These are phyloP conservation scores for Drosophila littoralis DNA, from an alignment of 1,140 invertebrate genomes.

Conservation along the genomic window DNA sequence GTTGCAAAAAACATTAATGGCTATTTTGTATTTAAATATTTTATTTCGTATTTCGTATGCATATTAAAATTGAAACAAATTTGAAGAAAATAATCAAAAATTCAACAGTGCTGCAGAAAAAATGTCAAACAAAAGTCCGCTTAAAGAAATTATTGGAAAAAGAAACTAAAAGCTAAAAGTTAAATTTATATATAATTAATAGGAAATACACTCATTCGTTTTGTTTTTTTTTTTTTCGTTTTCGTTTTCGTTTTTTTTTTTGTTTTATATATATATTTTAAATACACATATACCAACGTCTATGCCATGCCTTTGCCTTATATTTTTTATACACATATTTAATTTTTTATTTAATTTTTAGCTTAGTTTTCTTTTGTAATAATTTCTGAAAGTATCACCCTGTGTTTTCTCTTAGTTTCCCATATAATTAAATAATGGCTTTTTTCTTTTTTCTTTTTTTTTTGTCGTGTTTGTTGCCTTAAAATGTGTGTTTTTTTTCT, in stretches of 20 bases:
- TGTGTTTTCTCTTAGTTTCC: slow-evolving; percentile 82
- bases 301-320: slow-evolving; percentile 49
- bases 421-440: slow-evolving; percentile 46
- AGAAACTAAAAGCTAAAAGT: slow-evolving; percentile 28
- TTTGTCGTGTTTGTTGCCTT: slow-evolving; percentile 54
- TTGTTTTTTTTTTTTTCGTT: slow-evolving; percentile 38
- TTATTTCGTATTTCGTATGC: slow-evolving; percentile 63
- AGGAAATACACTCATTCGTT: slow-evolving; percentile 38
- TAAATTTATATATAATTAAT: slow-evolving; percentile 15
- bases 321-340: slow-evolving; percentile 44
- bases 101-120: slow-evolving; percentile 8
- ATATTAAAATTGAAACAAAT: slow-evolving; percentile 49
- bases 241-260: slow-evolving; percentile 3
- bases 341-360: slow-evolving; percentile 48
- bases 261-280: slow-evolving; percentile 33
- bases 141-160: slow-evolving; percentile 15
- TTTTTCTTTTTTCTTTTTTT: slow-evolving; percentile 55
- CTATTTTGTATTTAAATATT: slow-evolving; percentile 73
- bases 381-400: slow-evolving; percentile 84
- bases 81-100: slow-evolving; percentile 41
- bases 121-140: slow-evolving; percentile 24
- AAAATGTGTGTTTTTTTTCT: slow-evolving; percentile 47
- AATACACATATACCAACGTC: slow-evolving; percentile 78
- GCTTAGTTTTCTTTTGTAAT: slow-evolving; percentile 65
- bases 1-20: slow-evolving; percentile 80